Evolutionary conservation across 2,797 vertebrate genomes (phyloP).

Genomic region (Atherinosoma microstoma): DNA sequence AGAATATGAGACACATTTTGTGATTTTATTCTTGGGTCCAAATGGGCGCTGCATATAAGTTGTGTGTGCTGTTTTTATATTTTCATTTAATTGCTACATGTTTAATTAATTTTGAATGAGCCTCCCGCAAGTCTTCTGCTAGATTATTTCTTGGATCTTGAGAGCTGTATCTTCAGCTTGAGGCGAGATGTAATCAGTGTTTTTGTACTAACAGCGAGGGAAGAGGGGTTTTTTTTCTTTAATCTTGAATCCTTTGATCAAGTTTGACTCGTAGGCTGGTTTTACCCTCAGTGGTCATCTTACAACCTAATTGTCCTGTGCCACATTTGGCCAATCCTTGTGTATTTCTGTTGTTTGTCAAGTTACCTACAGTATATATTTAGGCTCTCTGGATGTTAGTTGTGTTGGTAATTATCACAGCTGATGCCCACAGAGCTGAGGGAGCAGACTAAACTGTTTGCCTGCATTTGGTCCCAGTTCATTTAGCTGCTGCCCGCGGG

Average conservation of each 20-base stretch:
- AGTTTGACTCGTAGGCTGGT: constrained; percentile 15
- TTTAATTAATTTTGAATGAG: constrained; percentile 58
- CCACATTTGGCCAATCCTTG: constrained; percentile 7
- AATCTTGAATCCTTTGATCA: constrained; percentile 2
- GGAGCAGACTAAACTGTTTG: constrained; percentile 74
- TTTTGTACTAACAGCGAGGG: constrained; percentile 11
- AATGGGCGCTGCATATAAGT: constrained; percentile 33
- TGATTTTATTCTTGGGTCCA: constrained; percentile 52
- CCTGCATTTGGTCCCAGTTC: constrained; percentile 72
- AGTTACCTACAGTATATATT: constrained; percentile 24
- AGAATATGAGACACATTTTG: constrained; percentile 29
- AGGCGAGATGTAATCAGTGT: constrained; percentile 32
- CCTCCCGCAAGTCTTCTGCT: constrained; percentile 30
- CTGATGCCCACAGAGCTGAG: constrained; percentile 51
- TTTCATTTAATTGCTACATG: constrained; percentile 36
- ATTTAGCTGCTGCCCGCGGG: constrained; percentile 72
- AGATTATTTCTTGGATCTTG: constrained; percentile 22
- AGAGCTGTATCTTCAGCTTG: constrained; percentile 23
- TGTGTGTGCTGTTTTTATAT: constrained; percentile 55
- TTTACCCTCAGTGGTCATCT: constrained; percentile 19
- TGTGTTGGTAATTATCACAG: constrained; percentile 62
- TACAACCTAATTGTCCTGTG: constrained; percentile 3
- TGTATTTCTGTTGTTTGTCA: constrained; percentile 11
- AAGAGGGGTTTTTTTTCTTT: constrained; percentile 6
- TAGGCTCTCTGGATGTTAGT: constrained; percentile 35